Percentiles rank a stretch among this genome's conserved stretches.
phyloP scores from a whole-genome alignment of 1,140 invertebrate genomes.

The Ditylenchus dipsaci region DNA sequence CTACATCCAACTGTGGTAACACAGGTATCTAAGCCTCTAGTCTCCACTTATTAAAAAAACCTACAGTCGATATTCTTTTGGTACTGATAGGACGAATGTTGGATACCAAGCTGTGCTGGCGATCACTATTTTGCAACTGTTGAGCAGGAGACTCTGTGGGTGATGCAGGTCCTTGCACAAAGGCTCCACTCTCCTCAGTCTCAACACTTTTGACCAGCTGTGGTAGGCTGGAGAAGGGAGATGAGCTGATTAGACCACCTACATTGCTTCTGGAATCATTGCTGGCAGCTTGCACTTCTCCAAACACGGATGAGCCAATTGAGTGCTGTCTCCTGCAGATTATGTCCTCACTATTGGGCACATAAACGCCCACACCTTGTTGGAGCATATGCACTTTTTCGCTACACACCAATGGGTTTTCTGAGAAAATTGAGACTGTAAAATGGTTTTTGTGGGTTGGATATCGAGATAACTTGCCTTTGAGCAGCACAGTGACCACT shows the following conservation, averaged over 20 bases:
- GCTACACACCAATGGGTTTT: constrained; percentile 54
- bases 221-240: not conserved
- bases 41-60: not conserved
- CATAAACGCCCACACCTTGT: constrained; percentile 49
- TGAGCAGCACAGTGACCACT: constrained; percentile 54
- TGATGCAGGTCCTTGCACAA: constrained; percentile 1
- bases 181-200: not conserved
- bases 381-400: constrained; percentile 57
- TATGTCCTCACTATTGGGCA: constrained; percentile 47
- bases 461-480: constrained; percentile 46
- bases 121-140: not conserved
- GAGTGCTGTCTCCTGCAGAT: constrained; percentile 38
- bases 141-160: not conserved
- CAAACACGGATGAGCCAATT: not conserved
- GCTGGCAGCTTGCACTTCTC: not conserved
- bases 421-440: constrained; percentile 32
- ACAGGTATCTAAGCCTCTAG: no score
- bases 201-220: not conserved
- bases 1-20: no score
- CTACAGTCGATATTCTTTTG: not conserved
- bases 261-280: not conserved
- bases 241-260: not conserved
- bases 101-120: not conserved
- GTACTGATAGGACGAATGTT: not conserved
- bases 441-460: not conserved